A percentile compares a stretch with the other conserved stretches of the same genome.
Conservation (phyloP, 2,888 invertebrate species). For the Malthinus seriepunctatus region DNA sequence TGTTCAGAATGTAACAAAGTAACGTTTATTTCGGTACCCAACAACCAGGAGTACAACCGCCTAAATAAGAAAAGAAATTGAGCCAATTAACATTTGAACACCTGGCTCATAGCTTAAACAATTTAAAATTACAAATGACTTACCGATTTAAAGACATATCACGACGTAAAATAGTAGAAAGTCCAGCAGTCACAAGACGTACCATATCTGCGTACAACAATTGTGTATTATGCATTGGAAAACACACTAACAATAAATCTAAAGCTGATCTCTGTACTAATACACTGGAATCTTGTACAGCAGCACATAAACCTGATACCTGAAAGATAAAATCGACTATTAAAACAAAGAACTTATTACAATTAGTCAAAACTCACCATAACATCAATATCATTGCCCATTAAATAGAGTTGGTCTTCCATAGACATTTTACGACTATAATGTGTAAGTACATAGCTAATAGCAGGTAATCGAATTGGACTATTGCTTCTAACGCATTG, state of each 20-base stretch:
- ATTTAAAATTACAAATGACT: slow-evolving; percentile 11
- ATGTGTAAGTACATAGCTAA: slow-evolving; percentile 77
- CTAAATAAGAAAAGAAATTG: slow-evolving; percentile 48
- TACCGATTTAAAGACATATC: slow-evolving; percentile 89
- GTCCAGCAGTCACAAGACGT: slow-evolving; percentile 70
- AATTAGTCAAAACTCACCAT: slow-evolving; percentile 64
- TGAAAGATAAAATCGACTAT: slow-evolving; percentile 41
- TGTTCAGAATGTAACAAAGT: slow-evolving; percentile 49
- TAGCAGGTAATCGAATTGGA: slow-evolving; percentile 78
- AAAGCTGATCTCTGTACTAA: slow-evolving; percentile 84
- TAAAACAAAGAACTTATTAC: background rate
- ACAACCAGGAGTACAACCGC: slow-evolving; percentile 81
- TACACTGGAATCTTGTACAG: slow-evolving; percentile 78
- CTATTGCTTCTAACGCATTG: slow-evolving; percentile 82
- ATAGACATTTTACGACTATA: slow-evolving; percentile 77
- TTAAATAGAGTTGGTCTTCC: slow-evolving; percentile 80
- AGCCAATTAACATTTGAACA: background rate
- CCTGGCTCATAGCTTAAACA: background rate
- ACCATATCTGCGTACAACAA: slow-evolving; percentile 70
- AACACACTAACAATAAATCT: slow-evolving; percentile 79
- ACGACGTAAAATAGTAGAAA: slow-evolving; percentile 75
- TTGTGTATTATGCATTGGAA: slow-evolving; percentile 82
- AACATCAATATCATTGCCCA: slow-evolving; percentile 82
- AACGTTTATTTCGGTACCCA: slow-evolving; percentile 71
- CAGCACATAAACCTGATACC: slow-evolving; percentile 77